phyloP scores from a whole-genome alignment of 1,140 invertebrate genomes.

The Mamestra configurata region DNA sequence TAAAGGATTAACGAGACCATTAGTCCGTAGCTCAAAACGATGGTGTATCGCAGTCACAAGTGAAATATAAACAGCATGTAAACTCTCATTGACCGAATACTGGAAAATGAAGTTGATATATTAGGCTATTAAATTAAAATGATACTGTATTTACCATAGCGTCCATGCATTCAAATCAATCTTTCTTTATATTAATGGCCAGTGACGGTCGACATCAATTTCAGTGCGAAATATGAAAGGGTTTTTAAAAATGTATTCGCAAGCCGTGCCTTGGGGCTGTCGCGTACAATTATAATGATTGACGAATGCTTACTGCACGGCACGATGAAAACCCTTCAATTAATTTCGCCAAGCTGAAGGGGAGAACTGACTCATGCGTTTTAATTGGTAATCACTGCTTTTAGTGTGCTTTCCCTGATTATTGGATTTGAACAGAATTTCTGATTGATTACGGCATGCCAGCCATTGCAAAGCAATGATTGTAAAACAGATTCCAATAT shows the following conservation, averaged over 20 bases:
- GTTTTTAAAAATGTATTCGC: slow-evolving; percentile 1
- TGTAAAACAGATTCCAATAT: too few relatives aligned
- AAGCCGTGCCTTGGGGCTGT: slow-evolving; percentile 3
- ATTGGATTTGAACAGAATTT: not conserved
- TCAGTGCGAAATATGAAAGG: slow-evolving; percentile 16
- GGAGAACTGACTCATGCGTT: slow-evolving; percentile 25
- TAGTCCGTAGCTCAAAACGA: too few relatives aligned
- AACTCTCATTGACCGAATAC: slow-evolving; percentile 1
- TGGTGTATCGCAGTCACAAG: not conserved
- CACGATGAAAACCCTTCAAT: slow-evolving; percentile 37
- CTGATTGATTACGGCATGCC: not conserved
- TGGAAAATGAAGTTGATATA: not conserved
- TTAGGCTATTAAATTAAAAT: slow-evolving; percentile 16
- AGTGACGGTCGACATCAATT: slow-evolving; percentile 9
- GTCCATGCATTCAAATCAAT: slow-evolving; percentile 1
- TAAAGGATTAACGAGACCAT: too few relatives aligned
- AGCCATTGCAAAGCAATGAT: too few relatives aligned
- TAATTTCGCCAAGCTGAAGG: slow-evolving; percentile 32
- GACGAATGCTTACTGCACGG: slow-evolving; percentile 36
- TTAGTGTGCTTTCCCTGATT: slow-evolving; percentile 26
- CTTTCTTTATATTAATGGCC: slow-evolving; percentile 5
- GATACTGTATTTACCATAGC: slow-evolving; percentile 1
- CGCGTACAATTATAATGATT: slow-evolving; percentile 38
- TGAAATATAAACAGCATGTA: not conserved
- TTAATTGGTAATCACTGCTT: slow-evolving; percentile 32